Base-by-base conservation (phyloP, 1,140 invertebrate genomes). In the Sycobia sp. region DNA sequence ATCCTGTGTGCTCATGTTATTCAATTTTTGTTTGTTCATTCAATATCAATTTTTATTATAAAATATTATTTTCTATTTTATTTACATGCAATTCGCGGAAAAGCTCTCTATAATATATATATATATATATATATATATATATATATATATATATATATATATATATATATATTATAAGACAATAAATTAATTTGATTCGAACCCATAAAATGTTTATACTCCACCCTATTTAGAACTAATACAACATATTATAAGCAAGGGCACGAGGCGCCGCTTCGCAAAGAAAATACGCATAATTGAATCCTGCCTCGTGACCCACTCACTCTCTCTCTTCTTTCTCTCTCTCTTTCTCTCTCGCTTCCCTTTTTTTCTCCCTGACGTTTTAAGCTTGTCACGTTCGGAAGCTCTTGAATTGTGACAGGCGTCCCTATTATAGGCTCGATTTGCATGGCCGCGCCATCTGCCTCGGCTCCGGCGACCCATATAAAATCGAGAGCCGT, bases 351-450 rank as follows among this genome's bases (percentile, higher is more conserved):
- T n/a, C n/a, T n/a, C n/a, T n/a, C n/a, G n/a, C n/a, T n/a, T n/a
- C n/a, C n/a, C n/a, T n/a, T n/a, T n/a, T n/a, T n/a, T n/a, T n/a
- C n/a, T n/a, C 20, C 10, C 23, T n/a, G 23, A 22, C 25, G 25
- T 32, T 54, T 62, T 23, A 62, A 53, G 54, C 39, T 7, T 54
- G 59, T 62, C 50, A 44, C 50, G 50, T 54, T 54, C 39, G 41
- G 41, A 44, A 41, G 49, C 50, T 62, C 49, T 62, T 62, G 39
- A 62, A 62, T 44, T 54, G 53, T 51, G 59, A 62, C 49, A 62
- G 54, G 49, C 20, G 20, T 46, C 56, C 36, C n/a, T n/a, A n/a
- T n/a, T n/a, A n/a, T 18, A 36, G 39, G 8, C 29, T 55, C 50
- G 29, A 62, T 62, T 62, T 62, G 50, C 59, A 62, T 62, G 27